phyloP scores from a whole-genome alignment of 35 echinoderm and acorn worm species.

The Heliocidaris tuberculata region DNA sequence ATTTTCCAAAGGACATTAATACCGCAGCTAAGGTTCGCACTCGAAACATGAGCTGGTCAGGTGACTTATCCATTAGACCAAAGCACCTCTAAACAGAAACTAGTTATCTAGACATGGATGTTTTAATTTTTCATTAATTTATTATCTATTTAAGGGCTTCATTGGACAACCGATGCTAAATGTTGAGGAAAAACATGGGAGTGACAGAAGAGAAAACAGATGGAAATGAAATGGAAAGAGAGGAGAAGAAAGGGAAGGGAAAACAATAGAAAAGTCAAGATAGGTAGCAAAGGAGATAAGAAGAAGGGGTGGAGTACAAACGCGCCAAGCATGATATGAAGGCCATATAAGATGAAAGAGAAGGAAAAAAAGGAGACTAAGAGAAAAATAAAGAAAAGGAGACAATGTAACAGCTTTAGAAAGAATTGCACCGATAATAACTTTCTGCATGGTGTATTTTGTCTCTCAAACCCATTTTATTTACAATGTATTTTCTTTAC shows the following conservation, averaged over 20 bases:
- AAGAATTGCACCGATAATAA: not conserved
- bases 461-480: not conserved
- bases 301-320: not conserved
- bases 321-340: not conserved
- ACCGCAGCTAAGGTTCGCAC: no score
- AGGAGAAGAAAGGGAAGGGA: not conserved
- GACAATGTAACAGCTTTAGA: not conserved
- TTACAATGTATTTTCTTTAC: not conserved
- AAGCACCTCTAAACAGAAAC: no score
- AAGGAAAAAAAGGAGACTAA: not conserved
- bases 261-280: not conserved
- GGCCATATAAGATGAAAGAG: not conserved
- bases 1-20: no score
- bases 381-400: not conserved
- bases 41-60: no score
- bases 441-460: constrained; percentile 11
- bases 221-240: not conserved
- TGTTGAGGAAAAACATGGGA: not conserved
- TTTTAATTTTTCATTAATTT: no score
- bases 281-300: not conserved
- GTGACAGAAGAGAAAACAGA: not conserved
- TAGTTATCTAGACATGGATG: no score
- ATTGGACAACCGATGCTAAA: no score
- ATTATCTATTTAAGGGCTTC: no score
- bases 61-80: no score